Base-by-base conservation (phyloP, 2,888 invertebrate species). In the Limnephilus auricula region DNA sequence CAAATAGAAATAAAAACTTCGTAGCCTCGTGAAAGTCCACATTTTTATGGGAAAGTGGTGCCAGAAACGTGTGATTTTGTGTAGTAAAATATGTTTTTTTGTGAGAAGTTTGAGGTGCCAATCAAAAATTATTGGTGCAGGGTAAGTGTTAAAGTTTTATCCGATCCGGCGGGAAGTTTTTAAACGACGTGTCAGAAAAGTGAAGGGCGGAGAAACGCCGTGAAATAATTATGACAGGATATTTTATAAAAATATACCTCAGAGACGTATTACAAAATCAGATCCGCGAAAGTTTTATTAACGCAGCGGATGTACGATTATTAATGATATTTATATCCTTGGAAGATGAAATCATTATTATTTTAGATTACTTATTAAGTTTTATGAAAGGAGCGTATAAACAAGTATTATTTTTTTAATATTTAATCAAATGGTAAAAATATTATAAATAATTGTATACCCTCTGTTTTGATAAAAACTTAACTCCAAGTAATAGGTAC, bases 121-220 rank as follows among this genome's bases (percentile, higher is more conserved):
- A 85, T 45, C 85, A 85, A 85, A 85, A 85, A n/a, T 40, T 85
- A 85, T 85, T 85, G 34, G 85, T 85, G 85, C 85, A 85, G 30
- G 85, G 85, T 45, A 40, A 40, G 85, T 85, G 85, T 85, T 85
- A 40, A 85, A 85, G n/a, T 40, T 85, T 85, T 45, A 13, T 65
- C 25, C 65, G 65, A 65, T 65, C 65, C 0, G 12, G 45, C n/a
- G 40, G 40, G 40, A 40, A 85, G 85, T 85, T 85, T 40, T 45
- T 40, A 40, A 85, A 85, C 45, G 85, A 85, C 30, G 85, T 85
- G 85, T 85, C 85, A 85, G 40, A 30, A 85, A 85, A 40, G n/a
- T 40, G 85, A 40, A n/a, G 30, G 30, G 85, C 85, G 40, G 34
- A 37, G 30, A 85, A 45, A 85, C 40, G 85, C n/a, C 37, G 40